Evolutionary conservation across 2,888 invertebrate species (phyloP), one percentile per base, ranked within the genome.

Genomic region (Andrena praecox): DNA sequence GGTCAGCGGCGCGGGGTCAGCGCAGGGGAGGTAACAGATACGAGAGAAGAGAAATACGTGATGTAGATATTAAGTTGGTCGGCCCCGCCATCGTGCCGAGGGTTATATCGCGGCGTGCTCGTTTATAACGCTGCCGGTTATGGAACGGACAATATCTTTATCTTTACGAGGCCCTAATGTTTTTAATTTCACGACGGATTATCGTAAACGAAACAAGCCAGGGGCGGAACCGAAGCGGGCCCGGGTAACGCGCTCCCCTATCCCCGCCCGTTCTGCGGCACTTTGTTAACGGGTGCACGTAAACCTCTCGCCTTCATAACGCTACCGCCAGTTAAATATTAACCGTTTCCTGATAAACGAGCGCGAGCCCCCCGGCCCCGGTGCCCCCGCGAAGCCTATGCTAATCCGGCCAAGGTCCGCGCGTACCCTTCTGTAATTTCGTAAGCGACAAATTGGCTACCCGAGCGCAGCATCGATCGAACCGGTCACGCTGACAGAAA

Each of bases 131-230:
- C 69, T 52, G 74, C 69, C 66, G 67, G 80, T 83, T 75, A 79
- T 71, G 63, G 56, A 70, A 67, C 76, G 82, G 69, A 87, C 84
- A 89, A 91, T 92, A 90, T 90, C 87, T 90, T 91, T 88, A 91
- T 90, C 90, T 91, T 91, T 92, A 91, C 88, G 91, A 91, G 88
- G 83, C 89, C 84, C 87, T 92, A 89, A 91, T 89, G 90, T 92
- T 92, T 90, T 91, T 91, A 90, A 92, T 92, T 91, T 90, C 89
- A 87, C 88, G 85, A 88, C 77, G 87, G 90, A 90, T 92, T 91
- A 92, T 90, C 91, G 89, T 89, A 87, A 90, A 90, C 86, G 88
- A 82, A 86, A 82, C 82, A 71, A 75, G 82, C 24, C 74, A 71
- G 31, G 78, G 81, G 77, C 68, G 64, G 52, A 31, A 50, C 72